phyloP scores from a whole-genome alignment of 2,888 invertebrate genomes.

The Clepsis dumicolana region DNA sequence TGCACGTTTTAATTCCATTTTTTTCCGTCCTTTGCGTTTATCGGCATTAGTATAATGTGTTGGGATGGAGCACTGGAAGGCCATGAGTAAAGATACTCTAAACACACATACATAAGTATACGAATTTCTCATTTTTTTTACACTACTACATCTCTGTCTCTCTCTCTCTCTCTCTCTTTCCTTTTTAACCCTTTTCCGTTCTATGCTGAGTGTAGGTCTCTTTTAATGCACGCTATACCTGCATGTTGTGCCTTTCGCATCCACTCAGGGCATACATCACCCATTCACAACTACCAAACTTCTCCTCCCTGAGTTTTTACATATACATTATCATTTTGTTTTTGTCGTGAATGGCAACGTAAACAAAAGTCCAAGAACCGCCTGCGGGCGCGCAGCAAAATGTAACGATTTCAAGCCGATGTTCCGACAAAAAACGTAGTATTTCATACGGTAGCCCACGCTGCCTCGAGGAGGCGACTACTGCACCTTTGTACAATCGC shows the following conservation, averaged over 20 bases:
- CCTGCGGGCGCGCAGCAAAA: constrained; percentile 61
- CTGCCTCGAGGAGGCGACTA: constrained; percentile 58
- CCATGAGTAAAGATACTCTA: too few relatives aligned
- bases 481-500: constrained; percentile 55
- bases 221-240: too few relatives aligned
- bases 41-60: too few relatives aligned
- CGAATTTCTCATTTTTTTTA: too few relatives aligned
- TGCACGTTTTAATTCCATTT: neutral
- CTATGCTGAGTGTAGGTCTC: too few relatives aligned
- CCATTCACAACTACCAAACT: neutral
- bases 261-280: neutral
- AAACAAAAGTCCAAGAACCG: constrained; percentile 44
- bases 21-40: too few relatives aligned
- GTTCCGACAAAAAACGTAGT: constrained; percentile 74
- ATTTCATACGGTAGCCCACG: constrained; percentile 78
- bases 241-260: neutral
- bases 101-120: too few relatives aligned
- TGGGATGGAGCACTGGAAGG: too few relatives aligned
- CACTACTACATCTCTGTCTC: too few relatives aligned
- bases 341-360: constrained; percentile 37
- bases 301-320: neutral
- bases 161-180: too few relatives aligned
- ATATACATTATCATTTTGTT: constrained; percentile 2
- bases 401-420: constrained; percentile 69
- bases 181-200: too few relatives aligned